Conservation (phyloP, 2,888 invertebrate species). For the Conomelus anceps region DNA sequence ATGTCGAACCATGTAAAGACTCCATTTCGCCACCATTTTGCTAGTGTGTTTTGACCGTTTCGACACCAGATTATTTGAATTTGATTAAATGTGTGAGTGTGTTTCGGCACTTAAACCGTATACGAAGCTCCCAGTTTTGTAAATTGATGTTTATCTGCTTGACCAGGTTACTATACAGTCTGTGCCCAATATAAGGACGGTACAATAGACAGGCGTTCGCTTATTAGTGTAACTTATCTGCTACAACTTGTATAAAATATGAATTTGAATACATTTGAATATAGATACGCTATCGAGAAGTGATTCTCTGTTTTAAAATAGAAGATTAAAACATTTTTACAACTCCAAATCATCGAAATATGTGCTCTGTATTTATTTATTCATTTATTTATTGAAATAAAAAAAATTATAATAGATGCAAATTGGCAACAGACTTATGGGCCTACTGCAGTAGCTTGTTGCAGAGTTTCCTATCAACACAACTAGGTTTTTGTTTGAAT, state of each 20-base stretch:
- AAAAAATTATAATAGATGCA: no score
- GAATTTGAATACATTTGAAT: background rate
- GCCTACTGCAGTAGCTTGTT: no score
- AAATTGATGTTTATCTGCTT: background rate
- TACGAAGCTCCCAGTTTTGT: background rate
- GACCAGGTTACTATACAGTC: background rate
- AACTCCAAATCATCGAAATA: no score
- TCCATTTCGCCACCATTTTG: background rate
- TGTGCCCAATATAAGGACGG: background rate
- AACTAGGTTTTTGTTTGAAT: no score
- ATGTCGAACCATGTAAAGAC: background rate
- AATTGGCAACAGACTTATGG: no score
- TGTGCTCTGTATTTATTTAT: no score
- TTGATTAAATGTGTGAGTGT: background rate
- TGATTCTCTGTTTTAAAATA: no score
- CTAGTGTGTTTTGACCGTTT: no score
- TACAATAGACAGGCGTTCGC: background rate
- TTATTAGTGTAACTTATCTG: background rate
- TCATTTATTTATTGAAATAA: no score
- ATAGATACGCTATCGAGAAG: background rate
- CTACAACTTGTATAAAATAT: background rate
- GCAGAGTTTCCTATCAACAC: no score
- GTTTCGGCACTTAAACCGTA: background rate
- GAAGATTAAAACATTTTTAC: background rate
- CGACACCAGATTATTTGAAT: background rate